These are phyloP conservation scores for Acrobasis repandana DNA, from an alignment of 2,888 invertebrate genomes.

Conservation along the genomic window DNA sequence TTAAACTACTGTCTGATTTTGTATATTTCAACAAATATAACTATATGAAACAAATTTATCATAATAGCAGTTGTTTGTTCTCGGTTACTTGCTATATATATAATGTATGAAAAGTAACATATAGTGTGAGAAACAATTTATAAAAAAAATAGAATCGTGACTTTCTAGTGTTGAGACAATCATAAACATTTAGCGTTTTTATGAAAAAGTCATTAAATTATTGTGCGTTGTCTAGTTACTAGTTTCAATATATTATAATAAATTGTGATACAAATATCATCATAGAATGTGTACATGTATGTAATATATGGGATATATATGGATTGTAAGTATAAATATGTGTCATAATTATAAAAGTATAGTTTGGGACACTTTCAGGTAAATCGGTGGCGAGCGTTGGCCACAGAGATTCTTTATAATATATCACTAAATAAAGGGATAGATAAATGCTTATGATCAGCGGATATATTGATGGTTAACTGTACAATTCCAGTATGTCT, in stretches of 20 bases:
- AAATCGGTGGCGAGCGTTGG: background rate
- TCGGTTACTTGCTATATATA: background rate
- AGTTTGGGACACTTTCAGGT: constrained; percentile 27
- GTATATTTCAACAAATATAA: no score
- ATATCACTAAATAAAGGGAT: no score
- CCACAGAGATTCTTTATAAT: no score
- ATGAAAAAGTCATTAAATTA: constrained; percentile 68
- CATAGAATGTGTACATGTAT: constrained; percentile 56
- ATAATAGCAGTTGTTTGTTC: no score
- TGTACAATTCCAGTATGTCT: no score
- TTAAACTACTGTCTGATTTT: no score
- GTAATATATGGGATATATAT: constrained; percentile 28
- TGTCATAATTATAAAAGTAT: constrained; percentile 56
- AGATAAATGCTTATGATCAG: no score
- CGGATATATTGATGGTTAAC: no score
- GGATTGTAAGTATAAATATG: constrained; percentile 57
- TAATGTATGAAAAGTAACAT: background rate
- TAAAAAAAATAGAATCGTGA: background rate
- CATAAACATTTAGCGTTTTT: constrained; percentile 23
- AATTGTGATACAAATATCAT: constrained; percentile 71
- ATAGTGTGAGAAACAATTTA: background rate
- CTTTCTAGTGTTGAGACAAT: constrained; percentile 2
- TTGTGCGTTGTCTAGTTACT: constrained; percentile 63
- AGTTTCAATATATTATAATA: constrained; percentile 56
- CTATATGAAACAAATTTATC: no score